Percentiles rank a stretch among this genome's conserved stretches.
phyloP scores from a whole-genome alignment of 2,113 vertebrate genomes.

The Oncorhynchus tshawytscha region DNA sequence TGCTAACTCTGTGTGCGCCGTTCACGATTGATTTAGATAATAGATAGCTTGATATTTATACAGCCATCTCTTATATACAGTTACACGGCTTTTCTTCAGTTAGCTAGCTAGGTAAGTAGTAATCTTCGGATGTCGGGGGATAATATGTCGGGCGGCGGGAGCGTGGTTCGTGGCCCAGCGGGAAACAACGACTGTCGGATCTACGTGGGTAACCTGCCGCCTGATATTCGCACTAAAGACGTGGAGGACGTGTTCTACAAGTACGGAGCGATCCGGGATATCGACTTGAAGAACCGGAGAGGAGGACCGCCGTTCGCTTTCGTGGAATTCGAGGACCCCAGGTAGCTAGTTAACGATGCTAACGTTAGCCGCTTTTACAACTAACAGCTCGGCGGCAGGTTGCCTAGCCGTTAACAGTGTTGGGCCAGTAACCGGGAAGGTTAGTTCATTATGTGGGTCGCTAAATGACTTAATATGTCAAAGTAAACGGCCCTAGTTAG shows the following conservation, averaged over 20 bases:
- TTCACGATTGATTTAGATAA: too few relatives aligned
- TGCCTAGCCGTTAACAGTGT: too few relatives aligned
- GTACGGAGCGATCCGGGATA: conserved; percentile 87
- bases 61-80: too few relatives aligned
- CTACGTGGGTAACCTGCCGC: conserved; percentile 88
- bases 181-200: conserved; percentile 94
- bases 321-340: conserved; percentile 79
- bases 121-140: neutral
- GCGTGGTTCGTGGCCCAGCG: conserved; percentile 89
- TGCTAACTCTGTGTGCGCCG: too few relatives aligned
- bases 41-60: too few relatives aligned
- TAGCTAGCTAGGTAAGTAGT: neutral
- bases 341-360: conserved; percentile 47
- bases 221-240: conserved; percentile 52
- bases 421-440: too few relatives aligned
- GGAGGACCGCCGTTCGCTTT: conserved; percentile 88
- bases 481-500: too few relatives aligned
- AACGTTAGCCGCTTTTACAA: too few relatives aligned
- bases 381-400: too few relatives aligned
- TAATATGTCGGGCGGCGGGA: conserved; percentile 83
- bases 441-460: too few relatives aligned
- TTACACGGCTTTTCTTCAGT: neutral
- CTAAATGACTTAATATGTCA: too few relatives aligned
- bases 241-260: conserved; percentile 88
- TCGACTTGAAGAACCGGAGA: conserved; percentile 88